Percentiles rank a stretch among this genome's conserved stretches.
Evolutionary conservation across 2,797 vertebrate genomes (phyloP).

Genomic region (Carcharodon carcharias): DNA sequence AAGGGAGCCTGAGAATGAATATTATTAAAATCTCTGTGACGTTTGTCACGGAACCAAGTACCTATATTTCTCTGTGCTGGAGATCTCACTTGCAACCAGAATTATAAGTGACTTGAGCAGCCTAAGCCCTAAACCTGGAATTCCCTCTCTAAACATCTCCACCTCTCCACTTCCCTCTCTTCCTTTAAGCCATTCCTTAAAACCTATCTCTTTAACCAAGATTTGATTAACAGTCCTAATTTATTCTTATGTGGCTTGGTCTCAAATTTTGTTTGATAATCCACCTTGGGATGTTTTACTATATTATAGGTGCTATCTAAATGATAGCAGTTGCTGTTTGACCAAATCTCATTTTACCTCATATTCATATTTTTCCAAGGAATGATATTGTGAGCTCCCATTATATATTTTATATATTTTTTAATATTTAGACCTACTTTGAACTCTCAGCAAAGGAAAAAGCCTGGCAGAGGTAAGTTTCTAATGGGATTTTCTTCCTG

Average conservation of each 20-base stretch:
- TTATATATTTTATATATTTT: neutral
- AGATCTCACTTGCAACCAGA: no score
- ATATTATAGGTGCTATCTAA: neutral
- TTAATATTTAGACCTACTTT: constrained; percentile 33
- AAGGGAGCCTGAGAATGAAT: no score
- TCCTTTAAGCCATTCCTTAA: neutral
- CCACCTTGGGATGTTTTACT: neutral
- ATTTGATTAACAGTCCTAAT: neutral
- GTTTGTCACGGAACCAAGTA: no score
- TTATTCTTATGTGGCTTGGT: neutral
- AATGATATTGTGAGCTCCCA: neutral
- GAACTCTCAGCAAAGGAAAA: constrained; percentile 30
- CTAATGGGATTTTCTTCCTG: neutral
- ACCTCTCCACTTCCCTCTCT: neutral
- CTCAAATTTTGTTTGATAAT: neutral
- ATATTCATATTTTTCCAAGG: neutral
- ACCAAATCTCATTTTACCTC: neutral
- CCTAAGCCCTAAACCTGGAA: no score
- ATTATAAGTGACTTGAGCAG: no score
- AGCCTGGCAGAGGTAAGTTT: constrained; percentile 33
- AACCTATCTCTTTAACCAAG: neutral
- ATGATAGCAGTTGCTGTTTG: neutral
- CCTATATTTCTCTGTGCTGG: no score
- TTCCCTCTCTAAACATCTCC: no score
- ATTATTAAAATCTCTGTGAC: no score